Evolutionary conservation across 2,113 vertebrate genomes (phyloP), one percentile per base, ranked within the genome.

Genomic region (Clarias macrocephalus): DNA sequence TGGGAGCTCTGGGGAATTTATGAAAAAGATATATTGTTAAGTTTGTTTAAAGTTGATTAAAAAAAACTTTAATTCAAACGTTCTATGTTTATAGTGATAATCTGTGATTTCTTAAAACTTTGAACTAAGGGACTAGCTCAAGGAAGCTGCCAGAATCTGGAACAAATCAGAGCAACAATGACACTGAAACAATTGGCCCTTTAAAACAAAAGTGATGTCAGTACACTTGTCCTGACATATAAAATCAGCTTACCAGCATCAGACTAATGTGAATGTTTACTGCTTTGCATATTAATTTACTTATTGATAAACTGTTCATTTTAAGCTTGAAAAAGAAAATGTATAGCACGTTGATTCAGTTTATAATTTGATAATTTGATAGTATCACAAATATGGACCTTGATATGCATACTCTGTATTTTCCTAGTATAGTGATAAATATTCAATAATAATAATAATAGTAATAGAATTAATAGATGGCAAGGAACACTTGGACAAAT

Each of bases 131-230:
- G 3, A 59, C n/a, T 65, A 66, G 19, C 68, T 84, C 48, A 79
- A 28, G 16, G 73, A 28, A 83, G 21, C 70, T 83, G 81, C 81
- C 72, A 60, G 60, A 73, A 37, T 85, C 77, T 85, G 80, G 73
- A 85, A 86, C 28, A 59, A 16, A 66, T 85, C 57, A 73, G 23
- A 57, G n/a, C 37, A 88, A 75, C n/a, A 77, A 85, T 85, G 70
- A 37, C 48, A 82, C 21, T 82, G 23, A 85, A 79, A 83, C 66
- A 77, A 59, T 54, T 54, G n/a, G 65, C 68, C 25, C 37, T 4
- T 65, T 3, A 33, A 66, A 23, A 42, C 19, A 65, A 63, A 82
- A 54, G n/a, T 87, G 80, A 87, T 54, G 57, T 56, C 81, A 87
- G 60, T 62, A 87, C 57, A 82, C 52, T 76, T 75, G 80, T 83